These are phyloP conservation scores for Sterna hirundo DNA, from an alignment of 2,113 vertebrate species.

Conservation along the genomic window DNA sequence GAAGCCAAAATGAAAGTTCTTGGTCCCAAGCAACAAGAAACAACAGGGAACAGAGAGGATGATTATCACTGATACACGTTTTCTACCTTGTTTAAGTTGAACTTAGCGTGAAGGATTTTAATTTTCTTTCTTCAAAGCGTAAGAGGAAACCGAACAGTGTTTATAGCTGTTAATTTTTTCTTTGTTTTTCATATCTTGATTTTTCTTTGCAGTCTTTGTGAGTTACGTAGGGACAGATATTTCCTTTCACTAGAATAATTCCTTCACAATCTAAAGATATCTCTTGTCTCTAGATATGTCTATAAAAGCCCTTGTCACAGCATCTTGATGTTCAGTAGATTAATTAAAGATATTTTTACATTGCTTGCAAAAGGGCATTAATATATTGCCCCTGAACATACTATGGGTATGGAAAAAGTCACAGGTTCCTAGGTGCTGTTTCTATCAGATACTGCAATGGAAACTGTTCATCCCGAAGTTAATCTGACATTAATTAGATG, in stretches of 20 bases:
- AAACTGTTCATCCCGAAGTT: not conserved
- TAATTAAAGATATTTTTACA: not conserved
- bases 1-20: not conserved
- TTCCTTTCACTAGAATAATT: not conserved
- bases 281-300: not conserved
- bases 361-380: not conserved
- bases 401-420: not conserved
- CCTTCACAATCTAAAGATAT: not conserved
- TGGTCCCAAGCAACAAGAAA: not conserved
- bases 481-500: not conserved
- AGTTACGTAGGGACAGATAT: not conserved
- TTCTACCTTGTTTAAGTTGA: not conserved
- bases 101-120: not conserved
- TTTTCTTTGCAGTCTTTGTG: not conserved
- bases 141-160: not conserved
- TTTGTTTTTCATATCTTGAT: not conserved
- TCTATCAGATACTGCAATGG: not conserved
- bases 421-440: not conserved
- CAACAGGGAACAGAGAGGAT: not conserved
- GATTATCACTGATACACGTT: not conserved
- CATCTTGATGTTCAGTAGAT: not conserved
- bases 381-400: not conserved
- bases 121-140: not conserved
- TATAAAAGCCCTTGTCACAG: not conserved
- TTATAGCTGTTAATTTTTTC: not conserved